phyloP scores from a whole-genome alignment of 2,797 vertebrate genomes.

The Leptatherina wallacei region DNA sequence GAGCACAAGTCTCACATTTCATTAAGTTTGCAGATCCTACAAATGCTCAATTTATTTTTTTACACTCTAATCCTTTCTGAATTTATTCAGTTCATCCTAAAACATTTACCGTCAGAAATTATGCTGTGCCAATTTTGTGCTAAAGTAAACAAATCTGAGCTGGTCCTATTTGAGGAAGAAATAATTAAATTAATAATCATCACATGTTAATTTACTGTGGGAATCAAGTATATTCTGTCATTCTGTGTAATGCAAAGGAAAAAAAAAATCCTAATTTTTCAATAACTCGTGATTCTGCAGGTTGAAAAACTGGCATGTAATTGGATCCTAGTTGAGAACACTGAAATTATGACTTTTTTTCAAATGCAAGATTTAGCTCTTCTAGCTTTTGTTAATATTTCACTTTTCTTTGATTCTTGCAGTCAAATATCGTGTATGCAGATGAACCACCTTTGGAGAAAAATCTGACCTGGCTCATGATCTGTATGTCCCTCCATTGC shows the following conservation, averaged over 20 bases:
- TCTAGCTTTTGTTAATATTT: neutral
- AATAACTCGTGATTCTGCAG: constrained; percentile 27
- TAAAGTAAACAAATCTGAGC: constrained; percentile 52
- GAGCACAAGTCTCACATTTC: constrained; percentile 29
- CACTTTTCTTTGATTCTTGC: neutral
- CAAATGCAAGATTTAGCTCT: constrained; percentile 17
- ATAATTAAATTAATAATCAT: constrained; percentile 56
- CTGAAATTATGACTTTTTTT: constrained; percentile 35
- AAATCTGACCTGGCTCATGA: constrained; percentile 11
- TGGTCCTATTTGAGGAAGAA: constrained; percentile 46
- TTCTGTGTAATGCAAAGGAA: constrained; percentile 44
- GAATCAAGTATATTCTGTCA: constrained; percentile 40
- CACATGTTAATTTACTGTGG: constrained; percentile 39
- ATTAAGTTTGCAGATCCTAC: constrained; percentile 44
- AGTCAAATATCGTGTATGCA: neutral
- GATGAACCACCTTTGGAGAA: neutral
- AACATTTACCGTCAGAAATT: constrained; percentile 61
- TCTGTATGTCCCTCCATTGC: constrained; percentile 4
- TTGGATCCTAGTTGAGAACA: constrained; percentile 37
- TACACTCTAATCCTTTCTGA: constrained; percentile 45
- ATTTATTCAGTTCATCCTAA: constrained; percentile 47
- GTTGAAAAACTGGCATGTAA: constrained; percentile 16
- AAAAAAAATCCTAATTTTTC: constrained; percentile 38
- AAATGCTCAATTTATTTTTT: constrained; percentile 47
- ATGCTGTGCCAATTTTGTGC: constrained; percentile 24